phyloP scores from a whole-genome alignment of 2,888 invertebrate genomes.

The Lomographa bimaculata region DNA sequence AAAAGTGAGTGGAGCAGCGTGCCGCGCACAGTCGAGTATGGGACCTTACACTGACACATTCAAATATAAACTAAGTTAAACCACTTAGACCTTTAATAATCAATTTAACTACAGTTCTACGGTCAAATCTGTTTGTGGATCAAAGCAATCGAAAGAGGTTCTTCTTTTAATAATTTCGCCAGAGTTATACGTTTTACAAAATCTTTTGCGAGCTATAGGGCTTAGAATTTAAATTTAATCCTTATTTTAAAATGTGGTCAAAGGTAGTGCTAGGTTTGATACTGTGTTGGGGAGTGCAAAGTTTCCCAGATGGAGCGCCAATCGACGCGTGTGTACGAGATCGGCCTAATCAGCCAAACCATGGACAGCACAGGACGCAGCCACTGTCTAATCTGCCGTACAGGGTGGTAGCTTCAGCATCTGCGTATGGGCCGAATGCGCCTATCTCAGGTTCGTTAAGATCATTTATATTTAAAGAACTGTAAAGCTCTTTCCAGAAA shows the following conservation, averaged over 20 bases:
- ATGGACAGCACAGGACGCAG: conserved; percentile 88
- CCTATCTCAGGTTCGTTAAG: conserved; percentile 87
- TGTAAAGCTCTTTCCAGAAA: no score
- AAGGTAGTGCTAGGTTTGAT: conserved; percentile 55
- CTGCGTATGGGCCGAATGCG: conserved; percentile 86
- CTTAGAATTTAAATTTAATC: no score
- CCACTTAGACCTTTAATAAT: no score
- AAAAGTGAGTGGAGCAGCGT: conserved; percentile 66
- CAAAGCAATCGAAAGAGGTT: no score
- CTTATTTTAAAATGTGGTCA: conserved; percentile 49
- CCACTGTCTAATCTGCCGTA: conserved; percentile 86
- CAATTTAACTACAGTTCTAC: no score
- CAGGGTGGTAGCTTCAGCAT: conserved; percentile 85
- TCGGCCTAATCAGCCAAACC: conserved; percentile 89
- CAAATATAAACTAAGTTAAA: conserved; percentile 12
- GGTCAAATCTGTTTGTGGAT: no score
- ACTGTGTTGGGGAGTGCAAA: conserved; percentile 63
- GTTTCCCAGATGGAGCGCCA: conserved; percentile 92
- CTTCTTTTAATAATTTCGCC: no score
- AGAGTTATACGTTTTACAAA: no score
- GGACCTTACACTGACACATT: conserved; percentile 48
- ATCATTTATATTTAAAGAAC: no score
- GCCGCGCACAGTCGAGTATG: conserved; percentile 60
- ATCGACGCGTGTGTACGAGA: conserved; percentile 91
- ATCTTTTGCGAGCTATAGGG: no score